Percentiles rank a stretch among this genome's conserved stretches.
These are phyloP conservation scores for Rugalucina vietnamica DNA, from an alignment of 2,888 invertebrate genomes.

Conservation along the genomic window DNA sequence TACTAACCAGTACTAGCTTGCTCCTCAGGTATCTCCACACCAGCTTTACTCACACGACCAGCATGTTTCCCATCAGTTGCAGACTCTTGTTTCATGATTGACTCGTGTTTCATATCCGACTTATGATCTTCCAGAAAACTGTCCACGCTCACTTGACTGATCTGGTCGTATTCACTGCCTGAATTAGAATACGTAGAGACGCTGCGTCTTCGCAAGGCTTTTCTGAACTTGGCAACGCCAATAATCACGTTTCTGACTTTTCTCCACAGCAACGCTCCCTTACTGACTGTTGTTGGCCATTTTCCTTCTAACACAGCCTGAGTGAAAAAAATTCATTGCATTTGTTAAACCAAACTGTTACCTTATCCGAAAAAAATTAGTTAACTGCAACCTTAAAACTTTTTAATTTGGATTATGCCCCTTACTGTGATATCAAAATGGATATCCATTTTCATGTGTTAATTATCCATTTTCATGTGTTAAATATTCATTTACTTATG, in stretches of 20 bases:
- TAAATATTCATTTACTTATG: too few species aligned
- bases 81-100: constrained; percentile 46
- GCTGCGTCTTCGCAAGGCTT: constrained; percentile 86
- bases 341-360: too few species aligned
- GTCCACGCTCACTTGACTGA: constrained; percentile 81
- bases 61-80: background rate
- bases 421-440: too few species aligned
- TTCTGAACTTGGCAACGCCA: constrained; percentile 94
- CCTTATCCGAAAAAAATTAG: too few species aligned
- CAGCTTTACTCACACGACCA: background rate
- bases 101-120: constrained; percentile 53
- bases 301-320: constrained; percentile 94
- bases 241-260: constrained; percentile 95
- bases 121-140: constrained; percentile 77
- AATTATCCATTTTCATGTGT: too few species aligned
- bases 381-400: too few species aligned
- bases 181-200: constrained; percentile 81
- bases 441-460: too few species aligned
- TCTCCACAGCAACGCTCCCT: constrained; percentile 95
- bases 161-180: constrained; percentile 81
- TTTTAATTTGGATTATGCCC: too few species aligned
- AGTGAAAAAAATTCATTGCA: background rate
- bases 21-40: constrained; percentile 50
- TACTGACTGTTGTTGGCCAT: constrained; percentile 93
- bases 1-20: constrained; percentile 68